phyloP scores from a whole-genome alignment of 2,888 invertebrate genomes.

The Bombylius major region DNA sequence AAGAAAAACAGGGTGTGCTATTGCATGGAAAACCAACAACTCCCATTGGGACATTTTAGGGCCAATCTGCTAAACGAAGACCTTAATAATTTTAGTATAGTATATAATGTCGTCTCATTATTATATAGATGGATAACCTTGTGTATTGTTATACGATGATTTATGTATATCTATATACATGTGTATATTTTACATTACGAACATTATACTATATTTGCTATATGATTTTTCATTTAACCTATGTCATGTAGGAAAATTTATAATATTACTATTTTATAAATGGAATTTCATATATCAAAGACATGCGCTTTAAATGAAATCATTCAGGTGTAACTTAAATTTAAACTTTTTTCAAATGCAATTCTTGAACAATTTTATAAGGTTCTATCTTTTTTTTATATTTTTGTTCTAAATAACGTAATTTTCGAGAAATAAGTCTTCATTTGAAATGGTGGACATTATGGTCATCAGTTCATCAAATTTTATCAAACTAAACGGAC shows the following conservation, averaged over 20 bases:
- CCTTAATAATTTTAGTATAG: conserved; percentile 11
- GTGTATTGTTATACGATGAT: too few relatives aligned
- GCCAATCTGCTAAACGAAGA: conserved; percentile 15
- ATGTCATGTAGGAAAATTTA: too few relatives aligned
- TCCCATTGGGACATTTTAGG: conserved; percentile 16
- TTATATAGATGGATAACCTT: too few relatives aligned
- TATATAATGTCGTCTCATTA: neutral
- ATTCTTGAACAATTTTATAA: too few relatives aligned
- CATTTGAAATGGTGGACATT: conserved; percentile 6
- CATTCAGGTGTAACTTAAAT: neutral
- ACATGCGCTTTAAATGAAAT: neutral
- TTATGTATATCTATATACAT: too few relatives aligned
- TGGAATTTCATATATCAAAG: neutral
- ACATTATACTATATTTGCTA: too few relatives aligned
- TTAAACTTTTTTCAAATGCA: too few relatives aligned
- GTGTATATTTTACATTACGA: too few relatives aligned
- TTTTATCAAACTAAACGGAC: conserved; percentile 7
- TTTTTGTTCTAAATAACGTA: too few relatives aligned
- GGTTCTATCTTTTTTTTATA: too few relatives aligned
- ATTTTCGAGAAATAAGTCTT: neutral
- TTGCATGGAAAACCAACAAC: conserved; percentile 9
- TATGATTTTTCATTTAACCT: too few relatives aligned
- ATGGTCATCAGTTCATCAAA: conserved; percentile 8
- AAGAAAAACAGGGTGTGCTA: conserved; percentile 4
- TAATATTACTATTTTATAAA: too few relatives aligned